Base-by-base conservation (phyloP, 1,140 invertebrate species). In the Macrocentrus cingulum region DNA sequence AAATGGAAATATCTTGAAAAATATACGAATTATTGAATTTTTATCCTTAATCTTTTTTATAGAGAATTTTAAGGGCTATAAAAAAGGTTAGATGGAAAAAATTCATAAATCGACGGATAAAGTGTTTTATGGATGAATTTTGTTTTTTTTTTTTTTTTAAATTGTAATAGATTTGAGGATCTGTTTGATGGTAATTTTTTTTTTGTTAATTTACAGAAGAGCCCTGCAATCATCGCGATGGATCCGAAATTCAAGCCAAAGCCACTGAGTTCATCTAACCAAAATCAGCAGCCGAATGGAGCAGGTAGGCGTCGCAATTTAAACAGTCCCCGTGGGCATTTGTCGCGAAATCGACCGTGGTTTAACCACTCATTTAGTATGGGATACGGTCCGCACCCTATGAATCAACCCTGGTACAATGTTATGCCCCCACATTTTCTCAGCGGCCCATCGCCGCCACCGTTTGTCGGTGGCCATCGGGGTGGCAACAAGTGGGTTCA, bases 341-440 rank as follows among this genome's bases (percentile, higher is more conserved):
- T 68, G 18, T 73, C 72, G 53, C 63, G 73, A 66, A 76, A 74
- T 67, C 74, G 74, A 56, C 72, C 70, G 8, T 77, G 74, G 72
- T 72, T 75, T 44, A 72, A 72, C 55, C 73, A 74, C 57, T 72
- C 72, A 32, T 74, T 73, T 23, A 65, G 51, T 54, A 74, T 75
- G 66, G 70, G 70, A 29, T 79, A 75, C 42, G 66, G 67, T 48
- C 68, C 70, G 34, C 74, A 71, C 55, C 70, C 72, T 39, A 75
- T 77, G 64, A 69, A 37, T 48, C 73, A 76, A 54, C 69, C 71
- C 0, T 77, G 76, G 76, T 79, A 74, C 61, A 76, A 74, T 25
- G 65, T 79, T 58, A 74, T 76, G 63, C 76, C 76, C 6, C 67
- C 70, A 25, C 74, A 69, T 58, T 72, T 76, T 46, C 68, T 76